Conservation (phyloP, 2,888 invertebrate genomes). For the Alloscopus bannaensis region DNA sequence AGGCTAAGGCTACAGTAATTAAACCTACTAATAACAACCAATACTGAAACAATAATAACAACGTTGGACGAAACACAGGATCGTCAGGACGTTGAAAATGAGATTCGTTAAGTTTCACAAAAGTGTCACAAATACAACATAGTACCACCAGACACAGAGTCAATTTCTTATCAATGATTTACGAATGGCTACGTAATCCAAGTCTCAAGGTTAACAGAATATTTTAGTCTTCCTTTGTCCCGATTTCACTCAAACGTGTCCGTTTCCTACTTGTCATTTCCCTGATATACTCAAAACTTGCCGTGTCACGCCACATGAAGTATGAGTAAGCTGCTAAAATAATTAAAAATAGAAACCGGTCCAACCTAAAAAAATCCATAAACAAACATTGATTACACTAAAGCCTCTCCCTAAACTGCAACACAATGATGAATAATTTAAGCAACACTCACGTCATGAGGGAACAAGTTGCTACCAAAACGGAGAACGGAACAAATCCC, state of each 20-base stretch:
- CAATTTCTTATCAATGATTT: too few relatives aligned
- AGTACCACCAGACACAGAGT: too few relatives aligned
- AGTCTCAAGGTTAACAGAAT: too few relatives aligned
- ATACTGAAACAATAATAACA: too few relatives aligned
- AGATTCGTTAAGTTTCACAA: too few relatives aligned
- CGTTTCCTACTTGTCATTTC: constrained; percentile 37
- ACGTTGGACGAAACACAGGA: too few relatives aligned
- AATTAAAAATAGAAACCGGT: constrained; percentile 30
- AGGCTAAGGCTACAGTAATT: too few relatives aligned
- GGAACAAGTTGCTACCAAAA: constrained; percentile 19
- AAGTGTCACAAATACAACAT: too few relatives aligned
- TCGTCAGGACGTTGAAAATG: too few relatives aligned
- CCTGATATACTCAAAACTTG: constrained; percentile 39
- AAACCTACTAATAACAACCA: too few relatives aligned
- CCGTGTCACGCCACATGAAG: constrained; percentile 33
- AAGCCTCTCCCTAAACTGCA: constrained; percentile 11
- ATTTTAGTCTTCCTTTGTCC: too few relatives aligned
- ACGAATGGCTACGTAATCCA: too few relatives aligned
- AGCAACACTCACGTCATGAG: constrained; percentile 39
- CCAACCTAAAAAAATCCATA: constrained; percentile 22
- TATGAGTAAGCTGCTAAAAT: constrained; percentile 24
- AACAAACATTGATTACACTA: background rate
- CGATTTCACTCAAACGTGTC: constrained; percentile 20
- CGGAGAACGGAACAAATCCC: constrained; percentile 39
- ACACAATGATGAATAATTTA: background rate